Evolutionary conservation across 23 tunicate species (phyloP), one percentile per base, ranked within the genome.

Genomic region (Halocynthia roretzi): DNA sequence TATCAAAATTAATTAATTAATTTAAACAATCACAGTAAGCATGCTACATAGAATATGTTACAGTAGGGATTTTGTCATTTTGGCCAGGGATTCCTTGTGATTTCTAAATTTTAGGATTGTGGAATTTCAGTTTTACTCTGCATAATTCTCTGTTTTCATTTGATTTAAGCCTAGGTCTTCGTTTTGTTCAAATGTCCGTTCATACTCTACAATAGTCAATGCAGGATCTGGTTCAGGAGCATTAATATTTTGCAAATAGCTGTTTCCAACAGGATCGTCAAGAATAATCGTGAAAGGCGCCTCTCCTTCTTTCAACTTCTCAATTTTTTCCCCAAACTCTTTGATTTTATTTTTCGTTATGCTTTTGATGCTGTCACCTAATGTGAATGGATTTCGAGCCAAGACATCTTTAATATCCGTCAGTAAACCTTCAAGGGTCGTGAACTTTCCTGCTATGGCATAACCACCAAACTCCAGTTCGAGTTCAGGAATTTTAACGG

Each of bases 121-220:
- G 44, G 44, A 31, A 5, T 50, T 62, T 77, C 31, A 7, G 6
- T 10, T 9, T 15, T 61, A 18, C 44, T 82, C 50, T 52, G 6
- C 62, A 72, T 95, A 95, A 62, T 95, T 85, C 56, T 95, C 99
- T 21, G 93, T 86, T 82, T 85, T 90, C 96, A 96, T 96, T 53
- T 96, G 93, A 51, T 82, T 90, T 5, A 96, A 53, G 56, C 99
- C 99, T 15, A 96, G 83, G 17, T 74, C 86, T 52, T 96, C 99
- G 76, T 96, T 90, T 75, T 96, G 99, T 65, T 96, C 99, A 62
- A 40, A 77, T 8, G 83, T 85, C 68, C 99, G 56, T 58, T 85
- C 99, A 86, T 96, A 96, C 6, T 74, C 84, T 68, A 71, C 86
- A 19, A 76, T 62, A 10, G 66, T 77, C 55, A 96, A 70, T 5